A percentile compares a stretch with the other conserved stretches of the same genome.
Conservation (phyloP, 1,140 invertebrate species). For the Diprion similis region DNA sequence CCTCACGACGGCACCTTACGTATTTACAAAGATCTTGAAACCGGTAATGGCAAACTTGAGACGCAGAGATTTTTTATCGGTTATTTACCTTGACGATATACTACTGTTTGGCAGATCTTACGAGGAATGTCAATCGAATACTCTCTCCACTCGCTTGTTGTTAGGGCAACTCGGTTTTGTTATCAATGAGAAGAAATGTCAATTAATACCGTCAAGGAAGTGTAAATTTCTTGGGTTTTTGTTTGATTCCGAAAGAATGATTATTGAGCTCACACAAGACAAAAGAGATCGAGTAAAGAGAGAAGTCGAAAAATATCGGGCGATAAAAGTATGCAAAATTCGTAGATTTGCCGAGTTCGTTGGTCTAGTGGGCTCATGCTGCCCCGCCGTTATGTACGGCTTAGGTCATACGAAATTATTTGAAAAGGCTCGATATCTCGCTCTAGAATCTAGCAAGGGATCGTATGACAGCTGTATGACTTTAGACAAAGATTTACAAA, state of each 20-base stretch:
- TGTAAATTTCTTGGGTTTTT: constrained; percentile 27
- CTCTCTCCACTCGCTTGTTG: constrained; percentile 3
- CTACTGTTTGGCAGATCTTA: constrained; percentile 17
- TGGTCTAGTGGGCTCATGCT: constrained; percentile 14
- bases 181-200: constrained; percentile 23
- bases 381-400: constrained; percentile 24
- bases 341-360: constrained; percentile 22
- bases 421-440: constrained; percentile 21
- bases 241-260: constrained; percentile 16
- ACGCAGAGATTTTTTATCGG: constrained; percentile 8
- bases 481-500: constrained; percentile 9
- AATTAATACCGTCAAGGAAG: constrained; percentile 9
- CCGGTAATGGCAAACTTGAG: constrained; percentile 15
- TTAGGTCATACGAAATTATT: constrained; percentile 23
- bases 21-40: constrained; percentile 28
- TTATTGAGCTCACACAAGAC: constrained; percentile 12
- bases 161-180: constrained; percentile 22
- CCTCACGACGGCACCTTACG: constrained; percentile 11
- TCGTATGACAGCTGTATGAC: constrained; percentile 21
- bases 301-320: background rate
- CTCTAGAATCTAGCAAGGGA: constrained; percentile 14
- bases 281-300: constrained; percentile 16
- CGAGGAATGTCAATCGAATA: constrained; percentile 17
- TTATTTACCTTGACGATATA: constrained; percentile 26
- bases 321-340: constrained; percentile 18